Base-by-base conservation (phyloP, 1,140 invertebrate genomes). In the Pogonomyrmex barbatus region DNA sequence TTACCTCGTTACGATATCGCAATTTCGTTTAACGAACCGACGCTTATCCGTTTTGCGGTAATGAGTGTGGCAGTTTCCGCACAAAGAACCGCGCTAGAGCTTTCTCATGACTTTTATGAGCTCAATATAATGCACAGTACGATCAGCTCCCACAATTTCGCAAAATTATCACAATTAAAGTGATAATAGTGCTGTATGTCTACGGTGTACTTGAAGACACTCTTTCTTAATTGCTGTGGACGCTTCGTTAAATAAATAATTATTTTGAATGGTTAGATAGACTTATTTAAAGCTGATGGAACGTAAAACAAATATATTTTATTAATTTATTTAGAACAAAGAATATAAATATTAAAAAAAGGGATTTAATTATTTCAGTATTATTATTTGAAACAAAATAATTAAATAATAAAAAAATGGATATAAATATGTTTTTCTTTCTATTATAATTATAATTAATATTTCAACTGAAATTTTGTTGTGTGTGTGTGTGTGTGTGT, bases 11-110 rank as follows among this genome's bases (percentile, higher is more conserved):
- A 85, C 58, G 45, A 79, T 47, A 77, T 77, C 36, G 73, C 63
- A 77, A 47, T 70, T 79, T 45, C n/a, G 30, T 76, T 79, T 87
- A 87, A 87, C 84, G 86, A 87, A 87, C 75, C 73, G 56, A 14
- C 56, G 10, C 39, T 79, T 30, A 30, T 60, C 30, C 71, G 39
- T 83, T 83, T 83, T 75, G 54, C 33, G 30, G 33, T 83, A 83
- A 83, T 83, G 68, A 83, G 79, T 39, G 17, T 8, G 56, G 33
- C 79, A 52, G 10, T 83, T 83, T 36, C 54, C 42, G 30, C 54
- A 50, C 54, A 76, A 78, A 79, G 60, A 67, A 86, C 30, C 24
- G 12, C 12, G 30, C 10, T 14, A 42, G 4, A 33, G n/a, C 17
- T 58, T 36, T 4, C n/a, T 70, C 36, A 50, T 85, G 73, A 77